These are phyloP conservation scores for Sminthurides aquaticus DNA, from an alignment of 2,888 invertebrate genomes.

Conservation along the genomic window DNA sequence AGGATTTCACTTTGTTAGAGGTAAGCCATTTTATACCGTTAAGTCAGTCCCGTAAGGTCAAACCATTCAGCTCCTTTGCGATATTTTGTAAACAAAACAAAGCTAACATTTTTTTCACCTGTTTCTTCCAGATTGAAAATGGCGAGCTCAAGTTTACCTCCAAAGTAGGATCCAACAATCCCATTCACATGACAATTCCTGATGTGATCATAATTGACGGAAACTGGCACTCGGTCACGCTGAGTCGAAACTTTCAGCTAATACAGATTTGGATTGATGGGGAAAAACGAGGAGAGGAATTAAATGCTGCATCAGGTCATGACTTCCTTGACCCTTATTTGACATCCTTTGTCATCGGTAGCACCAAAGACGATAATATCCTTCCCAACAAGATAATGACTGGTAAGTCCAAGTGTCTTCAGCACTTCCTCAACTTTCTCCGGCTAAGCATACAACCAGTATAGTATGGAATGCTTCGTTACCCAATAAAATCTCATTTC, in stretches of 20 bases:
- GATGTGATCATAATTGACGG: constrained; percentile 62
- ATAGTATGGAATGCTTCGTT: too few species aligned
- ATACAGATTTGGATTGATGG: constrained; percentile 66
- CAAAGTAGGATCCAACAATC: constrained; percentile 58
- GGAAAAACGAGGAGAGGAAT: constrained; percentile 67
- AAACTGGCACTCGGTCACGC: constrained; percentile 78
- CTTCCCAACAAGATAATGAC: constrained; percentile 35
- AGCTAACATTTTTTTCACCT: background rate
- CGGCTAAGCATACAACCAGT: too few species aligned
- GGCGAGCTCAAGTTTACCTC: constrained; percentile 75
- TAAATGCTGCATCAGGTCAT: constrained; percentile 78
- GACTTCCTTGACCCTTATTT: constrained; percentile 87
- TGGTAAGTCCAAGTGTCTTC: too few species aligned
- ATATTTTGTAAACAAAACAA: background rate
- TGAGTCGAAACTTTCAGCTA: constrained; percentile 56
- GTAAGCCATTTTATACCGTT: constrained; percentile 45
- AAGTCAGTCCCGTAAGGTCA: background rate
- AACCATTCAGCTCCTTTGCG: background rate
- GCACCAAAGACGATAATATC: constrained; percentile 51
- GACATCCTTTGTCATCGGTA: constrained; percentile 71
- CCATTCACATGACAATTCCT: constrained; percentile 72
- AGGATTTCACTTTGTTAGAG: constrained; percentile 76
- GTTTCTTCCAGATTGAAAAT: constrained; percentile 53
- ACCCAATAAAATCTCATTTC: too few species aligned
- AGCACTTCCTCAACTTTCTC: background rate